Base-by-base conservation (phyloP, 2,113 vertebrate species). In the Tretioscincus oriximinensis region DNA sequence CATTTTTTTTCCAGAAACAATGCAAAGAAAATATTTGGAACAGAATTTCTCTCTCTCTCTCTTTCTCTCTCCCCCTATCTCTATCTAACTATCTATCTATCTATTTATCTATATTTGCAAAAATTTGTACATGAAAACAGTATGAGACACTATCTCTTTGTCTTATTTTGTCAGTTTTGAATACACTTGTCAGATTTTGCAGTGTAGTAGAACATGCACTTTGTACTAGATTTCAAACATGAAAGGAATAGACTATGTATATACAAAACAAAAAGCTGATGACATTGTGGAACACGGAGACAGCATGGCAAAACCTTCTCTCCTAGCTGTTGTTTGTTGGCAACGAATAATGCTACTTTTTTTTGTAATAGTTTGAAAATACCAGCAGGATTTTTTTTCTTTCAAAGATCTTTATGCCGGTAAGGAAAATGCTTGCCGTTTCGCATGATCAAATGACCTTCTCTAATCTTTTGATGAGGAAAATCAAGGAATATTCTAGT, bases 381-480 rank as follows among this genome's bases (percentile, higher is more conserved):
- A 78, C 7, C 20, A 20, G 22, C 0, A 54, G 35, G 7, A 73
- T 2, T 51, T 51, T 51, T 51, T 5, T 51, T 51, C 12, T 7
- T 61, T 28, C 4, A 68, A 67, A 76, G 10, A 70, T 72, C 69
- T 83, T 64, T 54, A 21, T 2, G 60, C 84, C 81, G 49, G 45
- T 71, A 90, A 86, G 88, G 84, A 82, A 86, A 91, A 80, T 35
- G 31, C 51, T 79, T 83, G 45, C 88, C 73, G 68, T 22, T 78
- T 16, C 47, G 63, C 21, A n/a, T 63, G 18, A 65, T 49, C 49
- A 76, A 47, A 12, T 73, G 2, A 9, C 5, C 0, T 67, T 73
- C n/a, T 74, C 77, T 70, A 72, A 18, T 49, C 28, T n/a, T 45
- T 71, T 35, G 20, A 68, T 22, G 60, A 21, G 70, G 8, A 74